Percentiles rank a stretch among this genome's conserved stretches.
phyloP scores from a whole-genome alignment of 2,797 vertebrate species.

The Acanthornis magna region DNA sequence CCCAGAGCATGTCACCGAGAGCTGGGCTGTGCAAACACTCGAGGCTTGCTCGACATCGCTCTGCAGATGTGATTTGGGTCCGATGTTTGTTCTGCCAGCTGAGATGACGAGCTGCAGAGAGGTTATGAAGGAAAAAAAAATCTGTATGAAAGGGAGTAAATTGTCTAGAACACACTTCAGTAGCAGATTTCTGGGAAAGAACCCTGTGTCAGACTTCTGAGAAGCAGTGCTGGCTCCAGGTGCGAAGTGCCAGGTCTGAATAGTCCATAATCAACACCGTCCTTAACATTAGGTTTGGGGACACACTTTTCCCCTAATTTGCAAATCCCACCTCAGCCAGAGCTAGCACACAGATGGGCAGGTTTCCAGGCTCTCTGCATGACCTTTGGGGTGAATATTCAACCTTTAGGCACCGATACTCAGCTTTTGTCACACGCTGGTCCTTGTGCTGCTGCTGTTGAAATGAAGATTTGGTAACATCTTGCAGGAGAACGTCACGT shows the following conservation, averaged over 20 bases:
- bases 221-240: neutral
- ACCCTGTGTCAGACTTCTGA: slow-evolving; percentile 7
- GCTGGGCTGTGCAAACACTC: neutral
- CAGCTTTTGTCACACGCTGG: neutral
- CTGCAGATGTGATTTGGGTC: neutral
- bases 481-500: neutral
- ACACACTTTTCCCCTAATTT: neutral
- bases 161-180: neutral
- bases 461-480: neutral
- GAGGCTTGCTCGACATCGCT: fast-evolving
- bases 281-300: neutral
- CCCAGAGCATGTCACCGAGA: fast-evolving
- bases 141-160: neutral
- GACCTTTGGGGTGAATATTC: neutral
- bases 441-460: neutral
- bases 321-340: neutral
- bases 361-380: neutral
- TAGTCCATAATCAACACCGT: neutral
- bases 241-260: neutral
- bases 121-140: neutral
- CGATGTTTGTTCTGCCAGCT: slow-evolving; percentile 24
- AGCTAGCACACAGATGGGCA: neutral
- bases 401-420: neutral
- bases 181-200: slow-evolving; percentile 51
- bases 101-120: neutral